Conservation (phyloP, 1,140 invertebrate species). For the Helicoverpa armigera region DNA sequence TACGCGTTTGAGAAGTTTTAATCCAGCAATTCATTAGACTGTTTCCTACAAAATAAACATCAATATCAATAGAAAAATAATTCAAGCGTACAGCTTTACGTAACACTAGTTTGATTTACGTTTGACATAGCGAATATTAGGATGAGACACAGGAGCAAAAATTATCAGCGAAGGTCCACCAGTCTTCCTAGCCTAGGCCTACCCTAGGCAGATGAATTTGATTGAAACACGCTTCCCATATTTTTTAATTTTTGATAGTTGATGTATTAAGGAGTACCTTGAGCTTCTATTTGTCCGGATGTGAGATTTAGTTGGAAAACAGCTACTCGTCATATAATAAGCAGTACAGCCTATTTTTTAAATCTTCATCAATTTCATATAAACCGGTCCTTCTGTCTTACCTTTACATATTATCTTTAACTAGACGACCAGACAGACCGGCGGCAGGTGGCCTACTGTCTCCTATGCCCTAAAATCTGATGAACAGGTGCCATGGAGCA, state of each 20-base stretch:
- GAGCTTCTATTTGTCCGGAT: too few species aligned
- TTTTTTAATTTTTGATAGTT: too few species aligned
- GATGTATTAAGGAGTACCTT: too few species aligned
- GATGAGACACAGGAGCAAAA: too few species aligned
- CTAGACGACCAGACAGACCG: constrained; percentile 22
- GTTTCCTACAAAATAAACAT: constrained; percentile 16
- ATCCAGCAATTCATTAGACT: neutral
- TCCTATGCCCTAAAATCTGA: constrained; percentile 46
- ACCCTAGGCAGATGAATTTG: too few species aligned
- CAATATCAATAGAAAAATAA: constrained; percentile 19
- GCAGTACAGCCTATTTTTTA: too few species aligned
- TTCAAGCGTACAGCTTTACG: neutral
- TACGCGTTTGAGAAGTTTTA: neutral
- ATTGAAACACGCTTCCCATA: too few species aligned
- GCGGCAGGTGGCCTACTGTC: constrained; percentile 50
- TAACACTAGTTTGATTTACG: neutral
- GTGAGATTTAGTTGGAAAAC: too few species aligned
- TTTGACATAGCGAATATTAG: neutral
- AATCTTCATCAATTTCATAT: neutral
- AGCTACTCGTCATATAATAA: too few species aligned
- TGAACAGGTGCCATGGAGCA: constrained; percentile 16
- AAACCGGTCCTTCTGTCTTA: neutral
- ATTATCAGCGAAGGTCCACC: constrained; percentile 7
- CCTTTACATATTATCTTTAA: neutral
- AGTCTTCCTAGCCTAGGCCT: too few species aligned